phyloP scores from a whole-genome alignment of 2,113 vertebrate species.

The Passer montanus region DNA sequence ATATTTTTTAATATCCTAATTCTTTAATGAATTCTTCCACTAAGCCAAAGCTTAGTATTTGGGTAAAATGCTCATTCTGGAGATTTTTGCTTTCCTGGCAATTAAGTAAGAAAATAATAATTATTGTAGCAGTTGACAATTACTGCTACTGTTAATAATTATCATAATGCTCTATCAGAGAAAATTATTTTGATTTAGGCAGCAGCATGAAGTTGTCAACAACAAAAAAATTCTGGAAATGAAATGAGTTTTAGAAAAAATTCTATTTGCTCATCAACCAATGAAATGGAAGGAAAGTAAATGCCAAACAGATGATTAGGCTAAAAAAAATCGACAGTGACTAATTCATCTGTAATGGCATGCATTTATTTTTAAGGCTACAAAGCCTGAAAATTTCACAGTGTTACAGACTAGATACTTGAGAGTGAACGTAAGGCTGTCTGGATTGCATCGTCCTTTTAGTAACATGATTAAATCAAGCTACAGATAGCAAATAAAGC shows the following conservation, averaged over 20 bases:
- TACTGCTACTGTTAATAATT: slow-evolving; percentile 37
- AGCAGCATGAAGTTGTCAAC: slow-evolving; percentile 20
- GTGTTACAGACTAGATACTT: not conserved
- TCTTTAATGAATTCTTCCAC: not conserved
- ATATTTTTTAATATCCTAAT: not conserved
- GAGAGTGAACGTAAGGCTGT: slow-evolving; percentile 18
- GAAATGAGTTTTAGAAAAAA: slow-evolving; percentile 12
- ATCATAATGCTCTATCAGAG: slow-evolving; percentile 15
- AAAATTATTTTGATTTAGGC: slow-evolving; percentile 32
- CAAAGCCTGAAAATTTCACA: not conserved
- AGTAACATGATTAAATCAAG: slow-evolving; percentile 45
- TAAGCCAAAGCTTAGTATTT: not conserved
- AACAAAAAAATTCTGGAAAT: slow-evolving; percentile 3
- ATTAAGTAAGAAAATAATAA: not conserved
- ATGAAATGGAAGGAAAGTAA: not conserved
- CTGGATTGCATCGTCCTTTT: slow-evolving; percentile 8
- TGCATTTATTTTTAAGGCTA: slow-evolving; percentile 37
- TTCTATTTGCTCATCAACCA: not conserved
- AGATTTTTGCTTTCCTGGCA: slow-evolving; percentile 14
- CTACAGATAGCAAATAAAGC: slow-evolving; percentile 46
- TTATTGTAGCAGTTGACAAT: slow-evolving; percentile 20
- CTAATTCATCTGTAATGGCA: slow-evolving; percentile 14
- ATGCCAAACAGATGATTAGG: slow-evolving; percentile 12
- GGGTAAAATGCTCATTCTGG: not conserved
- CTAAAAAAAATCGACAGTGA: slow-evolving; percentile 36